Evolutionary conservation across 2,888 invertebrate genomes (phyloP).

Genomic region (Lymantria dispar): DNA sequence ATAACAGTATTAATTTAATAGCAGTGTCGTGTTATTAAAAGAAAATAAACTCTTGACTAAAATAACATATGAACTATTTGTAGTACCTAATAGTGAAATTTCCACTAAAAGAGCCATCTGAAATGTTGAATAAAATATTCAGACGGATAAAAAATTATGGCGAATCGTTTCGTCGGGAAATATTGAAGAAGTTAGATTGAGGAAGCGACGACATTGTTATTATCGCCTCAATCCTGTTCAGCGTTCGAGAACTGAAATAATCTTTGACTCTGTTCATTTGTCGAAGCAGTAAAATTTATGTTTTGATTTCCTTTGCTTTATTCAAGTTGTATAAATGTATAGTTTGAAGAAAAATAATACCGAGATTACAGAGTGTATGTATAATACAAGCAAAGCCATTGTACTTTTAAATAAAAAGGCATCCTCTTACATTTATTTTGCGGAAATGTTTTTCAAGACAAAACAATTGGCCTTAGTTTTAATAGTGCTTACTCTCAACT

Average conservation of each 20-base stretch:
- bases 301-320: constrained; percentile 58
- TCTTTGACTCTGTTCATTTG: constrained; percentile 62
- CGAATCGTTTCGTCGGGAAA: constrained; percentile 58
- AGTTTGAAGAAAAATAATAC: too few species aligned
- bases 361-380: too few species aligned
- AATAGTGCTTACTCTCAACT: constrained; percentile 58
- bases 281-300: constrained; percentile 63
- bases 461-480: constrained; percentile 67
- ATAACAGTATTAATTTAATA: too few species aligned
- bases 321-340: constrained; percentile 1
- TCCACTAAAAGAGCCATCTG: constrained; percentile 17
- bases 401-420: too few species aligned
- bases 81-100: constrained; percentile 5
- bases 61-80: too few species aligned
- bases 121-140: constrained; percentile 36
- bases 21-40: too few species aligned
- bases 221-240: constrained; percentile 63
- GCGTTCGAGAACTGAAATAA: constrained; percentile 62
- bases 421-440: constrained; percentile 49
- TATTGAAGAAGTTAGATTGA: constrained; percentile 76
- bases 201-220: constrained; percentile 78
- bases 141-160: constrained; percentile 61
- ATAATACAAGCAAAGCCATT: too few species aligned
- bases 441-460: constrained; percentile 50
- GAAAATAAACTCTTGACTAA: too few species aligned